Base-by-base conservation (phyloP, 1,140 invertebrate species). In the Wiebesia pumilae region DNA sequence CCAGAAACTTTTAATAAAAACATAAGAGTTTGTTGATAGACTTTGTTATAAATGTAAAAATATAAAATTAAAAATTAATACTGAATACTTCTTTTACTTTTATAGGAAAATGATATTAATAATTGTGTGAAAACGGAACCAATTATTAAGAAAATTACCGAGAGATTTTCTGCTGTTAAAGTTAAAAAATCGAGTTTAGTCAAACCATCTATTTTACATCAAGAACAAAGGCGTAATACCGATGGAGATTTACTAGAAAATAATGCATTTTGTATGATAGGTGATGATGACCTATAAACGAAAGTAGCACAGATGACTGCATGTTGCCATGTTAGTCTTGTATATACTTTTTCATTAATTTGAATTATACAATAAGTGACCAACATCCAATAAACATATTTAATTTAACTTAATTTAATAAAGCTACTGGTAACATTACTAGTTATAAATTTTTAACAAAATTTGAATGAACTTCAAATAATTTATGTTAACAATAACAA, bases 251-350 rank as follows among this genome's bases (percentile, higher is more conserved):
- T 96, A 79, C 95, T 97, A 51, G 97, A 98, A 91, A 98, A 98
- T 93, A 96, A 97, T 93, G 97, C 97, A 65, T 98, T 98, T 93
- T 97, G 97, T 92, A 97, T 96, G 54, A 98, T 98, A 88, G 97
- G 97, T 16, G 97, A 98, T 92, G 97, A 98, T 89, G 97, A 98
- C 94, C 95, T 98, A 88, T 98, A 93, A 95, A 83, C 19, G 10
- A 73, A 69, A 71, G 30, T 85, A 62, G 10, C 33, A 85, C 10
- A 35, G 1, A 54, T 30, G 7, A 40, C 51, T 83, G n/a, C 10
- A n/a, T 21, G 65, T 80, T 87, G 77, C 86, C 84, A 85, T 88
- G 62, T 58, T 81, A 65, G 58, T 77, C 83, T 73, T 30, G 24
- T 75, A 83, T 58, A 73, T 78, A 73, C 2, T 51, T 77, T 81